Percentiles rank a stretch among this genome's conserved stretches.
Evolutionary conservation across 2,888 invertebrate genomes (phyloP).

Genomic region (Drosophila algonquin): DNA sequence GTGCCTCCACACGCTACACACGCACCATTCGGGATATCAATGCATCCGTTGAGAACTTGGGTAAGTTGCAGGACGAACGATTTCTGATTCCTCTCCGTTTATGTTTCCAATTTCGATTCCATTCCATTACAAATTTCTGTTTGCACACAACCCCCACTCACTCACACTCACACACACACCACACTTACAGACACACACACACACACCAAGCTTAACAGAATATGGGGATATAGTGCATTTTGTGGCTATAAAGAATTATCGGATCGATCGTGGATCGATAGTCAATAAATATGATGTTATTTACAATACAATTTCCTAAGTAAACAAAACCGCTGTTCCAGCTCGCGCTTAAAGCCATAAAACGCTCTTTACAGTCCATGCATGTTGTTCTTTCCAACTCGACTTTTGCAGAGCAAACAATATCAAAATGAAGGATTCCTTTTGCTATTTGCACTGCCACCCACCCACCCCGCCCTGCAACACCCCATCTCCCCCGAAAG

Average conservation of each 20-base stretch:
- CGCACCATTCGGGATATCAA: slow-evolving; percentile 89
- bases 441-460: slow-evolving; percentile 39
- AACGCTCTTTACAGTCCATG: slow-evolving; percentile 27
- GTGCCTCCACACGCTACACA: slow-evolving; percentile 85
- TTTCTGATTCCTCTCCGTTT: slow-evolving; percentile 23
- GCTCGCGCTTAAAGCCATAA: neutral
- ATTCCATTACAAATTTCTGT: slow-evolving; percentile 71
- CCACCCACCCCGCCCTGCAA: too few relatives aligned
- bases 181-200: slow-evolving; percentile 20
- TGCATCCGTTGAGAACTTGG: slow-evolving; percentile 90
- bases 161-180: slow-evolving; percentile 2
- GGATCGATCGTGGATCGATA: too few relatives aligned
- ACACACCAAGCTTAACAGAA: slow-evolving; percentile 19
- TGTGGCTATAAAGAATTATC: neutral
- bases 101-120: slow-evolving; percentile 52
- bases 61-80: slow-evolving; percentile 83
- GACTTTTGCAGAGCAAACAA: slow-evolving; percentile 34
- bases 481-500: neutral
- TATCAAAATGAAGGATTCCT: slow-evolving; percentile 19
- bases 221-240: slow-evolving; percentile 24
- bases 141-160: slow-evolving; percentile 53
- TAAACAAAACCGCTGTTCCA: too few relatives aligned
- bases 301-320: too few relatives aligned
- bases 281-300: too few relatives aligned
- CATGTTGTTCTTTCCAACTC: slow-evolving; percentile 43